These are phyloP conservation scores for Palythoa grandis DNA, from an alignment of 92 coral and sea anemone species.

Conservation along the genomic window DNA sequence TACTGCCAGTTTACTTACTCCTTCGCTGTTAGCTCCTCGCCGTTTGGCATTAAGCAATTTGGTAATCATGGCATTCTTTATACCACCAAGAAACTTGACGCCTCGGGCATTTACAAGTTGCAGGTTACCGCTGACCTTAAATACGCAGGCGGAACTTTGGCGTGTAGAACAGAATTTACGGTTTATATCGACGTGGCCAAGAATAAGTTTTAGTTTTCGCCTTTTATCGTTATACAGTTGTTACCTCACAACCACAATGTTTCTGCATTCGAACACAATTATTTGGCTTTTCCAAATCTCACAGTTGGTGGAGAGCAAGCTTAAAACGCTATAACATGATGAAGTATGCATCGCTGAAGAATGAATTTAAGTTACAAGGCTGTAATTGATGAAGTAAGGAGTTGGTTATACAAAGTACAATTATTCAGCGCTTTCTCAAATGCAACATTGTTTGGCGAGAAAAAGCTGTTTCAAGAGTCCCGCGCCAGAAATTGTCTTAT, in stretches of 20 bases:
- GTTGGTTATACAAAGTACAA: too few species aligned
- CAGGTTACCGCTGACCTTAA: slow-evolving; percentile 75
- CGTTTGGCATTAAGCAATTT: slow-evolving; percentile 72
- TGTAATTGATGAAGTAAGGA: too few species aligned
- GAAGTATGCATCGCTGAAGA: too few species aligned
- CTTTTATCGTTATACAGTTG: not conserved
- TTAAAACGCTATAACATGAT: too few species aligned
- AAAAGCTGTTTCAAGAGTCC: too few species aligned
- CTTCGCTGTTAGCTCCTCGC: slow-evolving; percentile 69
- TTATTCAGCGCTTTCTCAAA: too few species aligned
- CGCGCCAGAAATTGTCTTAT: too few species aligned
- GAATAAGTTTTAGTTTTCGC: slow-evolving; percentile 59
- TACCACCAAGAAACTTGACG: slow-evolving; percentile 61
- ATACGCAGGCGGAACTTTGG: slow-evolving; percentile 69
- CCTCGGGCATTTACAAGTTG: slow-evolving; percentile 68
- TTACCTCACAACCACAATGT: not conserved
- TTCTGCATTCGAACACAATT: not conserved
- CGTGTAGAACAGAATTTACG: slow-evolving; percentile 80
- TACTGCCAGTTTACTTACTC: slow-evolving; percentile 74
- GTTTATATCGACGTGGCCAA: slow-evolving; percentile 82
- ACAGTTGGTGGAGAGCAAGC: too few species aligned
- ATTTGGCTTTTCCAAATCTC: not conserved
- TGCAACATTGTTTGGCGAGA: too few species aligned
- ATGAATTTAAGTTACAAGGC: too few species aligned
- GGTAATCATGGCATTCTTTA: slow-evolving; percentile 75